Percentiles rank a stretch among this genome's conserved stretches.
Conservation (phyloP, 2,113 vertebrate species). For the Echinops telfairi region DNA sequence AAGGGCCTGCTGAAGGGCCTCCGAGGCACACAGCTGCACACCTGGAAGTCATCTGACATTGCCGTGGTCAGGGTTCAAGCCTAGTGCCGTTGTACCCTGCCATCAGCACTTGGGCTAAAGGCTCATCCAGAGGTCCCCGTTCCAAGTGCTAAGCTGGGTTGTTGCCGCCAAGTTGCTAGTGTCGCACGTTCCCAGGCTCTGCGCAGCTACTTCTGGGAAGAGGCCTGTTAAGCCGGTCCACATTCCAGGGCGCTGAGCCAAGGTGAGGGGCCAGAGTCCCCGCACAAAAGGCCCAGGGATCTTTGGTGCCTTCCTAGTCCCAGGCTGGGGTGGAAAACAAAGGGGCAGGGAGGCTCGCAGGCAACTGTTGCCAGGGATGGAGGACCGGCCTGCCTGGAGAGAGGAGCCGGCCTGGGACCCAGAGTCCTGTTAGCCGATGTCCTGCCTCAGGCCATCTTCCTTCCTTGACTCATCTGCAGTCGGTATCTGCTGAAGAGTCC, state of each 20-base stretch:
- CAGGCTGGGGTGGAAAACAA: neutral
- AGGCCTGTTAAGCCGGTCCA: neutral
- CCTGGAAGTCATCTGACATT: neutral
- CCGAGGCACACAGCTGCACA: neutral
- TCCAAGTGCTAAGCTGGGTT: neutral
- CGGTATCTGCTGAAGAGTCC: neutral
- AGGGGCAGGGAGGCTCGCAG: neutral
- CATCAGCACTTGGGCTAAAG: neutral
- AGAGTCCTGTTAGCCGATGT: neutral
- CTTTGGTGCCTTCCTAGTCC: neutral
- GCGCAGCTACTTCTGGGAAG: neutral
- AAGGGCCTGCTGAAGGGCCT: neutral
- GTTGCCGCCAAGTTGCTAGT: neutral
- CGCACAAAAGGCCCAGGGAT: neutral
- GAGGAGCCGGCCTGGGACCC: neutral
- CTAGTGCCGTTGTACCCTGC: neutral
- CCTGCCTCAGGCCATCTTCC: neutral
- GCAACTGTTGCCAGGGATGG: neutral
- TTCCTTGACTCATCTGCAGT: neutral
- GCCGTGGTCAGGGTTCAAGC: accelerated
- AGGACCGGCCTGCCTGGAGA: neutral
- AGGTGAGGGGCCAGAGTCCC: neutral
- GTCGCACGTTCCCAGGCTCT: neutral
- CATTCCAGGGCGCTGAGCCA: neutral
- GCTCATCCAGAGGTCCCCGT: neutral